These are phyloP conservation scores for Cephalopterus ornatus DNA, from an alignment of 2,113 vertebrate genomes.

Conservation along the genomic window DNA sequence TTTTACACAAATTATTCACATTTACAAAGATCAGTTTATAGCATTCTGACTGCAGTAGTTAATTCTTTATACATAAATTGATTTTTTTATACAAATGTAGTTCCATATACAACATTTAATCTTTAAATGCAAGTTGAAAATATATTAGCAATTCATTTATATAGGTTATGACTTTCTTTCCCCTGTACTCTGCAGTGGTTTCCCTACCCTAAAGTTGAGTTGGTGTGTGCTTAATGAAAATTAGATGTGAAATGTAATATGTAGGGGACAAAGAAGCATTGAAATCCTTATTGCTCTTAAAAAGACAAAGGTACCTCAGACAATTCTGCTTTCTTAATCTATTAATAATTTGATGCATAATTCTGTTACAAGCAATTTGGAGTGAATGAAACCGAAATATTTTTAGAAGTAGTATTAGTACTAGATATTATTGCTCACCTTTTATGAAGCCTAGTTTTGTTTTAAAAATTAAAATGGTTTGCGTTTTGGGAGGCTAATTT, in stretches of 20 bases:
- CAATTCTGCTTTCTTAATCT: slow-evolving; percentile 17
- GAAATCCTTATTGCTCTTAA: slow-evolving; percentile 20
- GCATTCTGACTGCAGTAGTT: neutral
- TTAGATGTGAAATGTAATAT: slow-evolving; percentile 57
- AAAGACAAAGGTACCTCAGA: slow-evolving; percentile 35
- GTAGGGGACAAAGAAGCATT: slow-evolving; percentile 36
- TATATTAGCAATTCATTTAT: slow-evolving; percentile 9
- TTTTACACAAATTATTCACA: neutral
- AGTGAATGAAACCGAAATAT: neutral
- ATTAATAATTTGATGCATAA: neutral
- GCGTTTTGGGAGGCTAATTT: slow-evolving; percentile 16
- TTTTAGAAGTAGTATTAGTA: neutral
- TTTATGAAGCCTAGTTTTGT: neutral
- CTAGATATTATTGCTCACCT: neutral
- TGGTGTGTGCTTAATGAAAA: slow-evolving; percentile 31
- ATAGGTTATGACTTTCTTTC: neutral
- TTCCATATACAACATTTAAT: slow-evolving; percentile 18
- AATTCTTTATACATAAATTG: slow-evolving; percentile 31
- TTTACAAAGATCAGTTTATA: neutral
- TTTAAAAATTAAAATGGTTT: neutral
- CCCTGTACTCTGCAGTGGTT: neutral
- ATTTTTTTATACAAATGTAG: slow-evolving; percentile 12
- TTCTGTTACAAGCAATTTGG: neutral
- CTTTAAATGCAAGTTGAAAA: neutral
- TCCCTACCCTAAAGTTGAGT: slow-evolving; percentile 7